Conservation (phyloP, 2,113 vertebrate genomes). For the Spheniscus mendiculus region DNA sequence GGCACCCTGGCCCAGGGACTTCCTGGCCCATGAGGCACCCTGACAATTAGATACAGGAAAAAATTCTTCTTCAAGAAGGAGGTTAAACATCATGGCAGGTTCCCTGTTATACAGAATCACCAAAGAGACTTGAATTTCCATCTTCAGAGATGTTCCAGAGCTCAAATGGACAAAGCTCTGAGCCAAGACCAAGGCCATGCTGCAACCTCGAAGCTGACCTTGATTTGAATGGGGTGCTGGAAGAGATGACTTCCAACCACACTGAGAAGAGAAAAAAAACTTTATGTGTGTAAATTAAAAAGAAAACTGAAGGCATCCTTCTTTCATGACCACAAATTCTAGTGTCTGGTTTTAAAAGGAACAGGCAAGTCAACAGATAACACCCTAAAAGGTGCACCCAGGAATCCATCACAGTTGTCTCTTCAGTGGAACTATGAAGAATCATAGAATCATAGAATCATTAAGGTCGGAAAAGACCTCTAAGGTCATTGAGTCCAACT, state of each 20-base stretch:
- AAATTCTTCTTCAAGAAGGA: neutral
- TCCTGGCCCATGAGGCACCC: neutral
- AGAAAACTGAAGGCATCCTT: neutral
- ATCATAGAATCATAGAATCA: too few species aligned
- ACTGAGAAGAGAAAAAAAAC: neutral
- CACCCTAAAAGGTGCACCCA: neutral
- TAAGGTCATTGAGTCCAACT: neutral
- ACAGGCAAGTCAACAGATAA: neutral
- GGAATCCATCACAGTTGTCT: neutral
- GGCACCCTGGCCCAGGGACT: neutral
- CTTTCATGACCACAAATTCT: neutral
- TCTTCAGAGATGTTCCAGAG: neutral
- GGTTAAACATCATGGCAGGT: neutral
- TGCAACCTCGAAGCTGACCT: neutral
- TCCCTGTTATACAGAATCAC: neutral
- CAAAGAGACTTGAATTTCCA: neutral
- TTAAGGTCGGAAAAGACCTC: too few species aligned
- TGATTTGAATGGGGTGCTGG: neutral
- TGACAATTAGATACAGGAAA: neutral
- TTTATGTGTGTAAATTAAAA: neutral
- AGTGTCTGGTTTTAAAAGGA: neutral
- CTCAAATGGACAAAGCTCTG: neutral
- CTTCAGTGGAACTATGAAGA: neutral
- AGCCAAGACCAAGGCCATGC: neutral
- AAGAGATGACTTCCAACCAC: neutral